These are phyloP conservation scores for Gadus chalcogrammus DNA, from an alignment of 2,113 vertebrate genomes.

Conservation along the genomic window DNA sequence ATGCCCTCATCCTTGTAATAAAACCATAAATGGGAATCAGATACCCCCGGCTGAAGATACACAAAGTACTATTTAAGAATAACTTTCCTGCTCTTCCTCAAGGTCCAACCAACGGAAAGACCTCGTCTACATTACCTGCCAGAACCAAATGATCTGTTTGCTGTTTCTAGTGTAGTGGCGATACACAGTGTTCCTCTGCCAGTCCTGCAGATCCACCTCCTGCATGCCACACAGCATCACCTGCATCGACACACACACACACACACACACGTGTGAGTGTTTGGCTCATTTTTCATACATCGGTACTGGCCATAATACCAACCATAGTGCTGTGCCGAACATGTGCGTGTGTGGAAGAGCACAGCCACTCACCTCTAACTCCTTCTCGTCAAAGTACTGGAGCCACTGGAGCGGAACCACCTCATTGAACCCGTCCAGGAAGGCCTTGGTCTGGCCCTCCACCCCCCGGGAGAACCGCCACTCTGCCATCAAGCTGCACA, in stretches of 20 bases:
- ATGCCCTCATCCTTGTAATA: too few species aligned
- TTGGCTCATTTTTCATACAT: too few species aligned
- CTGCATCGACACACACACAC: conserved; percentile 57
- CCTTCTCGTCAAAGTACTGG: conserved; percentile 98
- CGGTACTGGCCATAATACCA: too few species aligned
- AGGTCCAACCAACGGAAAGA: too few species aligned
- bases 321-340: too few species aligned
- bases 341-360: too few species aligned
- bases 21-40: too few species aligned
- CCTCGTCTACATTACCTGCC: conserved; percentile 80
- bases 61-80: too few species aligned
- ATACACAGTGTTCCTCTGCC: conserved; percentile 97
- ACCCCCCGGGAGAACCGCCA: conserved; percentile 98
- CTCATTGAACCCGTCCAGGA: conserved; percentile 97
- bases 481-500: conserved; percentile 90
- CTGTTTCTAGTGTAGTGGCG: conserved; percentile 98
- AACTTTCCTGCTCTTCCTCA: too few species aligned
- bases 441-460: conserved; percentile 97
- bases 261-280: not conserved
- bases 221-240: conserved; percentile 99
- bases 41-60: too few species aligned
- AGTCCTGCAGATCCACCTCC: conserved; percentile 95
- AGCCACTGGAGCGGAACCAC: conserved; percentile 98
- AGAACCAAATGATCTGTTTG: conserved; percentile 99
- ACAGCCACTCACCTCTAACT: conserved; percentile 83